phyloP scores from a whole-genome alignment of 2,888 invertebrate species.

The Platerodrilus igneus region DNA sequence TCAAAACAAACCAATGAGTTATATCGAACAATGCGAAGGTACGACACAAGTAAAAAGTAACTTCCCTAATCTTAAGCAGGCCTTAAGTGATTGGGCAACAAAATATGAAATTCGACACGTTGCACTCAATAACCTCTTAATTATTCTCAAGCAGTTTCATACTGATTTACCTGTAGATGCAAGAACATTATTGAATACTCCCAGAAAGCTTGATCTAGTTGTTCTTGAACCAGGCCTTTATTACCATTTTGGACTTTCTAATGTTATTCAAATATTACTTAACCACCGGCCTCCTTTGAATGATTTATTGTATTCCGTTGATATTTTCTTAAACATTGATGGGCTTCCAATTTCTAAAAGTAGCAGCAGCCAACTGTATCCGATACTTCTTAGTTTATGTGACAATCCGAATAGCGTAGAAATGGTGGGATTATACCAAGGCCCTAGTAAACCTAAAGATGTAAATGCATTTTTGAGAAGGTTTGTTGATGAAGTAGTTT shows the following conservation, averaged over 20 bases:
- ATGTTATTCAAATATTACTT: conserved; percentile 4
- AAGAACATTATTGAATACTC: conserved; percentile 6
- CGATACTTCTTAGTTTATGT: conserved; percentile 5
- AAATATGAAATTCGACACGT: conserved; percentile 4
- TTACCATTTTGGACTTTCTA: conserved; percentile 7
- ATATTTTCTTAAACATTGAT: conserved; percentile 15
- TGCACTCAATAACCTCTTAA: conserved; percentile 5
- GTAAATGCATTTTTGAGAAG: conserved; percentile 8
- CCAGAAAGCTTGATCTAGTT: not conserved
- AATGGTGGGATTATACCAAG: conserved; percentile 10
- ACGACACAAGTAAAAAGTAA: too few species aligned
- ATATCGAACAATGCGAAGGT: too few species aligned
- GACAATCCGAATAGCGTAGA: conserved; percentile 1
- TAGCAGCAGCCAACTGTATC: conserved; percentile 2
- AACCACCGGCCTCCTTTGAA: too few species aligned
- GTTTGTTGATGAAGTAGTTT: conserved; percentile 8
- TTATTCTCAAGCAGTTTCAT: conserved; percentile 3
- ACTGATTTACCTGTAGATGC: conserved; percentile 4
- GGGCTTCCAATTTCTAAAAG: conserved; percentile 12
- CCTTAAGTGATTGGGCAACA: conserved; percentile 6
- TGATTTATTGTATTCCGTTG: too few species aligned
- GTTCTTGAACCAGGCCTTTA: conserved; percentile 6
- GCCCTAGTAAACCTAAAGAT: conserved; percentile 6
- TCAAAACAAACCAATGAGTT: too few species aligned
- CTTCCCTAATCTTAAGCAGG: too few species aligned